These are phyloP conservation scores for Blastomussa wellsi DNA, from an alignment of 92 coral and sea anemone genomes.

Conservation along the genomic window DNA sequence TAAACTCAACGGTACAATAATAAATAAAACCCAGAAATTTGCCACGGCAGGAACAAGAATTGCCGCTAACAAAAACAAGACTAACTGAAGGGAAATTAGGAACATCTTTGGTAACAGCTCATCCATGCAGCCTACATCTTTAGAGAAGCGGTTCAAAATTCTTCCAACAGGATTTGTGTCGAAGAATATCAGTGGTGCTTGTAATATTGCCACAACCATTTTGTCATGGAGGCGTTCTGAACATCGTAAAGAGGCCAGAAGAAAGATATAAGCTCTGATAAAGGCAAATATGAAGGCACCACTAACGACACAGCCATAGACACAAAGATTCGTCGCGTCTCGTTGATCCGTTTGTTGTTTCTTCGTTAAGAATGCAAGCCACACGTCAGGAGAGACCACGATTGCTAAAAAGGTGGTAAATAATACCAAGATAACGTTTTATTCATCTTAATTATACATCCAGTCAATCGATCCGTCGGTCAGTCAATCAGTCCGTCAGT, in stretches of 20 bases:
- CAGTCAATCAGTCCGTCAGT: neutral
- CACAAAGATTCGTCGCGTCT: neutral
- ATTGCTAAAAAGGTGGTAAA: neutral
- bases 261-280: neutral
- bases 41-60: neutral
- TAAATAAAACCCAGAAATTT: neutral
- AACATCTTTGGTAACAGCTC: neutral
- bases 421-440: neutral
- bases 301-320: neutral
- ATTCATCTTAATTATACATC: too few relatives aligned
- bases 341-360: neutral
- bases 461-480: neutral
- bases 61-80: neutral
- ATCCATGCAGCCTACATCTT: neutral
- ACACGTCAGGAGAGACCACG: neutral
- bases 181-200: neutral
- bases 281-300: neutral
- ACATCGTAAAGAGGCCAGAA: neutral
- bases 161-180: neutral
- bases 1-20: neutral
- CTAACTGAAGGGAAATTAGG: neutral
- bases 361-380: neutral
- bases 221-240: neutral
- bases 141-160: neutral
- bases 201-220: neutral